These are phyloP conservation scores for Takifugu rubripes DNA, from an alignment of 2,797 vertebrate genomes.

Conservation along the genomic window DNA sequence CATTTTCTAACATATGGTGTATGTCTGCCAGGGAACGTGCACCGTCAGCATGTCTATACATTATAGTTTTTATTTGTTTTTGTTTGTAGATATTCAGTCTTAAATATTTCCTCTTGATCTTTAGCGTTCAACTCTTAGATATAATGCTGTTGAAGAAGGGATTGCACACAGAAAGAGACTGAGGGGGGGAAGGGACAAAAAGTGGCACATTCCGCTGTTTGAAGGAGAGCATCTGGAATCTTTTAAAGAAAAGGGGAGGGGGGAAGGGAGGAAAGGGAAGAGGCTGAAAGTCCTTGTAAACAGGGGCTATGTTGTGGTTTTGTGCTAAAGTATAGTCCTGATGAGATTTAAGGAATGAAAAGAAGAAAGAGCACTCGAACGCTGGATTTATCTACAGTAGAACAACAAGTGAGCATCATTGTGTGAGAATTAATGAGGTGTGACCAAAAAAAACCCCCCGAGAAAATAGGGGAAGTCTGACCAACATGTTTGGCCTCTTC, in stretches of 20 bases:
- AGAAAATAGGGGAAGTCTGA: conserved; percentile 42
- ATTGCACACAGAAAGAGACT: neutral
- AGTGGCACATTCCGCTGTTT: conserved; percentile 50
- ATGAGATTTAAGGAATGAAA: neutral
- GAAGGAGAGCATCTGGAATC: conserved; percentile 53
- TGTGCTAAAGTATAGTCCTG: neutral
- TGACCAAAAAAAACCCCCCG: neutral
- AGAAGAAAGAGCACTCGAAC: too few species aligned
- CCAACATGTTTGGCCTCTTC: conserved; percentile 51
- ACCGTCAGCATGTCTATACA: conserved; percentile 6
- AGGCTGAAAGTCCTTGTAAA: conserved; percentile 11
- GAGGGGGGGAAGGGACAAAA: conserved; percentile 8
- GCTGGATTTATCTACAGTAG: too few species aligned
- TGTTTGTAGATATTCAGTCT: too few species aligned
- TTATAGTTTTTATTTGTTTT: too few species aligned
- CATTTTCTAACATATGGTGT: too few species aligned
- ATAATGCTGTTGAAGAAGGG: neutral
- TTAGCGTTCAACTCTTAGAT: too few species aligned
- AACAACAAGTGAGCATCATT: neutral
- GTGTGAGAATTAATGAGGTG: neutral
- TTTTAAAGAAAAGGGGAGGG: conserved; percentile 34
- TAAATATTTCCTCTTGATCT: too few species aligned
- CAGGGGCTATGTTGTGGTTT: too few species aligned
- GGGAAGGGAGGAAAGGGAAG: conserved; percentile 14
- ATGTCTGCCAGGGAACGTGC: conserved; percentile 59